phyloP scores from a whole-genome alignment of 1,140 invertebrate species.

The Nomia melanderi region DNA sequence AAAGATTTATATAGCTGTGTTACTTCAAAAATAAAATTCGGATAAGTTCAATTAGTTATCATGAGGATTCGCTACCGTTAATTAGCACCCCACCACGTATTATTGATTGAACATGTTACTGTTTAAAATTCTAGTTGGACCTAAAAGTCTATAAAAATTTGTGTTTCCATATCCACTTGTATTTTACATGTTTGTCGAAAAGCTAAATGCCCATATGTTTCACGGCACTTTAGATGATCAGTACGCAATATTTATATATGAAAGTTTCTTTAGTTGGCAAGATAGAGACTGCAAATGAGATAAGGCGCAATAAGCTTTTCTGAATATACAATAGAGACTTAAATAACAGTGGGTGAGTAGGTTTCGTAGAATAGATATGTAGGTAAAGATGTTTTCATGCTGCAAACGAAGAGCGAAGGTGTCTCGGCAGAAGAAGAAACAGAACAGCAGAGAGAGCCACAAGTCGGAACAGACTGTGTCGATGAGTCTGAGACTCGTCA shows the following conservation, averaged over 20 bases:
- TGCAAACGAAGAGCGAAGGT: constrained; percentile 76
- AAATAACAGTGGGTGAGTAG: constrained; percentile 71
- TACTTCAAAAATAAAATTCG: neutral
- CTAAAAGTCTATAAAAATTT: constrained; percentile 17
- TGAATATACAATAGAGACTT: constrained; percentile 51
- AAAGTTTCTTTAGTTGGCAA: constrained; percentile 58
- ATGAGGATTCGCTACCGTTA: constrained; percentile 35
- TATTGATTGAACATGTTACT: constrained; percentile 25
- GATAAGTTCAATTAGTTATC: neutral
- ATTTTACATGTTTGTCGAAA: constrained; percentile 40
- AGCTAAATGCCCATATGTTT: constrained; percentile 45
- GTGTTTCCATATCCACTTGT: constrained; percentile 30
- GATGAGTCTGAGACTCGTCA: constrained; percentile 71
- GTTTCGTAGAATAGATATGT: constrained; percentile 78
- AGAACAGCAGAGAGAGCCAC: constrained; percentile 67
- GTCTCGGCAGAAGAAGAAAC: constrained; percentile 63
- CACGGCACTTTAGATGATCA: constrained; percentile 69
- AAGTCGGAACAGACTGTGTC: constrained; percentile 67
- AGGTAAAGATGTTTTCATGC: constrained; percentile 81
- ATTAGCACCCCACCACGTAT: constrained; percentile 41
- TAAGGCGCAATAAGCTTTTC: constrained; percentile 45
- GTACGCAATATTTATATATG: constrained; percentile 52
- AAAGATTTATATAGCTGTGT: neutral
- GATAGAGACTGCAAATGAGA: constrained; percentile 39
- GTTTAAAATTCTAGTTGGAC: constrained; percentile 31